Percentiles rank a stretch among this genome's conserved stretches.
phyloP scores from a whole-genome alignment of 2,888 invertebrate species.

The Chromoteleia sp. region DNA sequence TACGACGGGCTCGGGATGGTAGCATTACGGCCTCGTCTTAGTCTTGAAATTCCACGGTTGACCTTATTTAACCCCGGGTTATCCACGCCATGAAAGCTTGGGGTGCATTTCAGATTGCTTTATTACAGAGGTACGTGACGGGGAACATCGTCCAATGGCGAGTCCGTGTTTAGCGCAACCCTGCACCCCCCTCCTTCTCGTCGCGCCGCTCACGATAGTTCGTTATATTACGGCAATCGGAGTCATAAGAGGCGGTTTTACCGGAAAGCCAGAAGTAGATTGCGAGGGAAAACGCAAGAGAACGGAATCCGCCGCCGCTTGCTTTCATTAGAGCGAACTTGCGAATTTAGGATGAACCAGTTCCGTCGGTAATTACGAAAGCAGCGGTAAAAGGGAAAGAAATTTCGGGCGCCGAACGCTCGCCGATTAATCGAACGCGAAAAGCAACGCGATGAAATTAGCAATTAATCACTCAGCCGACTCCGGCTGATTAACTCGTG shows the following conservation, averaged over 20 bases:
- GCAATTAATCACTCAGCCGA: conserved; percentile 31
- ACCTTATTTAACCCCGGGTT: conserved; percentile 80
- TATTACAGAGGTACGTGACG: conserved; percentile 44
- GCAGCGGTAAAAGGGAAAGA: not conserved
- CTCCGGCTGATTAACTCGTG: conserved; percentile 10
- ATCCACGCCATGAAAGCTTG: conserved; percentile 81
- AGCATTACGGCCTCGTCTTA: conserved; percentile 8
- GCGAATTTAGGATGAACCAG: not conserved
- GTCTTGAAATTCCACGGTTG: conserved; percentile 63
- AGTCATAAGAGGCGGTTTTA: conserved; percentile 50
- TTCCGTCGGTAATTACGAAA: not conserved
- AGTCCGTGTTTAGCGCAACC: conserved; percentile 12
- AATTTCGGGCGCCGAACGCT: not conserved
- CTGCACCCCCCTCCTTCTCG: conserved; percentile 3
- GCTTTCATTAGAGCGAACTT: conserved; percentile 8
- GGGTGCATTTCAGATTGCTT: conserved; percentile 80
- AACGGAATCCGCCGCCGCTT: conserved; percentile 1
- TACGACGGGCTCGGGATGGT: not conserved
- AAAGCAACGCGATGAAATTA: conserved; percentile 2
- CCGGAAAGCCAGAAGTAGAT: conserved; percentile 41
- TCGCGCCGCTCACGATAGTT: not conserved
- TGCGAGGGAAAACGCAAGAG: conserved; percentile 17
- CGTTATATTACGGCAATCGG: conserved; percentile 49
- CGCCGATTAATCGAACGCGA: conserved; percentile 6
- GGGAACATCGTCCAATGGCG: conserved; percentile 46